phyloP scores from a whole-genome alignment of 2,113 vertebrate genomes.

The Mus spicilegus region DNA sequence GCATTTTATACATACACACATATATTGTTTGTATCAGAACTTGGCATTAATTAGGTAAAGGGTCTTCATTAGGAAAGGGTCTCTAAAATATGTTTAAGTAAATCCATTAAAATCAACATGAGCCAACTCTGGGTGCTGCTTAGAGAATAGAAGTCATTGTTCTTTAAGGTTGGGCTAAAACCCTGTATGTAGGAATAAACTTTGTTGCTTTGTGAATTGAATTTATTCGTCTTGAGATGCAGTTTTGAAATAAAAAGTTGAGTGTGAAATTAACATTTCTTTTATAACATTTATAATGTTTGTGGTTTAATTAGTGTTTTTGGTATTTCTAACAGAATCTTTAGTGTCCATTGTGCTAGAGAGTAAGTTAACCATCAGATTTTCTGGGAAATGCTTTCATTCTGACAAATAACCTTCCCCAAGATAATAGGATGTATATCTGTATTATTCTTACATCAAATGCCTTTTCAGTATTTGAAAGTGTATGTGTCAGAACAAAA shows the following conservation, averaged over 20 bases:
- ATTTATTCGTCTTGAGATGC: not conserved
- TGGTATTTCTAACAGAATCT: not conserved
- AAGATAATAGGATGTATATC: not conserved
- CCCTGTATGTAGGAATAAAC: not conserved
- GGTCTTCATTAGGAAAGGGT: not conserved
- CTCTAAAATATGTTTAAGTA: conserved; percentile 8
- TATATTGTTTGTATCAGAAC: conserved; percentile 22
- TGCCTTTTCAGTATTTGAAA: conserved; percentile 14
- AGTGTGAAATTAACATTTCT: conserved; percentile 1
- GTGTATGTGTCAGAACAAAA: conserved; percentile 34
- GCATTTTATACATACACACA: not conserved
- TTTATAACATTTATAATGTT: not conserved
- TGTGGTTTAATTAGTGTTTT: conserved; percentile 28
- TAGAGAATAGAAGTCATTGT: not conserved
- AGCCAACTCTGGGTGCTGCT: rapidly evolving
- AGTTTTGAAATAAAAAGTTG: conserved; percentile 9
- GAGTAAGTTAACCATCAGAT: not conserved
- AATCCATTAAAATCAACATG: conserved; percentile 14
- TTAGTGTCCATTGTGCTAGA: not conserved
- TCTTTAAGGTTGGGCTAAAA: not conserved
- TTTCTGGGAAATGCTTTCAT: not conserved
- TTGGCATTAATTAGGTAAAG: not conserved
- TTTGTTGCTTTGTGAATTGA: not conserved
- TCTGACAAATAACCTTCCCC: not conserved
- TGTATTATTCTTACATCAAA: not conserved